A percentile compares a stretch with the other conserved stretches of the same genome.
Conservation (phyloP, 1,140 invertebrate species). For the Drosophila fuyamai region DNA sequence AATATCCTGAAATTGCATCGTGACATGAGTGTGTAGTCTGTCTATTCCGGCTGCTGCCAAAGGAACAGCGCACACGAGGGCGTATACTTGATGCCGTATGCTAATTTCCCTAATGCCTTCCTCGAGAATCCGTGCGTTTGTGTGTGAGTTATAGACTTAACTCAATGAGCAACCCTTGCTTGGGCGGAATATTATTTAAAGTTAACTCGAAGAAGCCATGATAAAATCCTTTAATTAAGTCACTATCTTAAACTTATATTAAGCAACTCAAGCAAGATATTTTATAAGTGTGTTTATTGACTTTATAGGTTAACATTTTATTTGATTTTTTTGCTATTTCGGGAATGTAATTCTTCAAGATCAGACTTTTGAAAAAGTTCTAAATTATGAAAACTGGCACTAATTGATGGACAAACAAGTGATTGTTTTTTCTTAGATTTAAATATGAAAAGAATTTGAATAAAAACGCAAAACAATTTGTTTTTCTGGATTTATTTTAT, state of each 20-base stretch:
- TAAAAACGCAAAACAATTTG: too few relatives aligned
- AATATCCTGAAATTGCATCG: slow-evolving; percentile 71
- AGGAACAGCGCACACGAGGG: slow-evolving; percentile 61
- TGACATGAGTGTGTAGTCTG: slow-evolving; percentile 54
- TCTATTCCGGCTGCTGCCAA: slow-evolving; percentile 52
- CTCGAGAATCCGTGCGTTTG: slow-evolving; percentile 33
- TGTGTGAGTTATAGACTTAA: slow-evolving; percentile 63
- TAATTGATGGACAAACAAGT: too few relatives aligned
- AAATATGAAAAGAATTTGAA: too few relatives aligned
- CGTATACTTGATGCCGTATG: slow-evolving; percentile 78
- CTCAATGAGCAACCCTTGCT: slow-evolving; percentile 27
- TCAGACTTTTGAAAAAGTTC: too few relatives aligned
- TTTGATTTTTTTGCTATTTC: not conserved
- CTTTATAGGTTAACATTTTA: too few relatives aligned
- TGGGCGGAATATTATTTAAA: slow-evolving; percentile 6
- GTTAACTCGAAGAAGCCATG: not conserved
- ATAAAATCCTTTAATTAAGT: slow-evolving; percentile 41
- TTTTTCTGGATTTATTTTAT: too few relatives aligned
- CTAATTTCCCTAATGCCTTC: slow-evolving; percentile 71
- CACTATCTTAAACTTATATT: not conserved
- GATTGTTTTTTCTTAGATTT: too few relatives aligned
- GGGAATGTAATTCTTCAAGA: too few relatives aligned
- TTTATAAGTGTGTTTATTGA: too few relatives aligned
- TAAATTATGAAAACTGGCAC: too few relatives aligned
- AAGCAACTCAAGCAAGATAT: not conserved